Base-by-base conservation (phyloP, 2,888 invertebrate species). In the Brachycybe producta region DNA sequence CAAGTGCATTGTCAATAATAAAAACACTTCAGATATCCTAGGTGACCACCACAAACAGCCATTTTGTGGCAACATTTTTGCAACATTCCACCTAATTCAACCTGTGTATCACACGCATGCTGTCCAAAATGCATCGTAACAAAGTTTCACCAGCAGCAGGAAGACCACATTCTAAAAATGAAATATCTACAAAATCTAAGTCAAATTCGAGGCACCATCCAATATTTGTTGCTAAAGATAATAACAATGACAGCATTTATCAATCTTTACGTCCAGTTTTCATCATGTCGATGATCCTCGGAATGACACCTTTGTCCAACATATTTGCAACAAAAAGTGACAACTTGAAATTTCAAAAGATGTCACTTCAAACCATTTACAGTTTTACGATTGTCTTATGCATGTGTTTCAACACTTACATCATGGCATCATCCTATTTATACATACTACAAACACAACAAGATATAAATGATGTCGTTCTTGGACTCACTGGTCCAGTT, bases 401-500 rank as follows among this genome's bases (percentile, higher is more conserved):
- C 17, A n/a, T 45, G 1, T 45, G 45, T 17, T 21, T 45, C 5
- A 35, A 35, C 13, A 13, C 35, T 3, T 45, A 45, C 45, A 2
- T 45, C 19, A 45, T 45, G 45, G 2, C 34, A 32, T 24, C 45
- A 23, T 45, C 45, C 8, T 45, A 45, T 24, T 5, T 26, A n/a
- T 45, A 24, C 45, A 35, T 45, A n/a, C 5, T 45, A 35, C 32
- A 17, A 21, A 34, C 19, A 13, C 30, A 34, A 11, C 45, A 45
- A 8, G 45, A 45, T 21, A 45, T 45, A 32, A 45, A 35, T 26
- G 45, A 45, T 8, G 45, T 45, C 13, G 45, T 45, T 15, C 11
- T 45, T 4, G 45, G 23, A 1, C 30, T 45, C 32, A 45, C 45
- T 2, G 45, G 34, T 35, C 45, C 45, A 2, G 45, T 45, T 3